Evolutionary conservation across 1,140 invertebrate species (phyloP), one percentile per base, ranked within the genome.

Genomic region (Lordiphosa collinella): DNA sequence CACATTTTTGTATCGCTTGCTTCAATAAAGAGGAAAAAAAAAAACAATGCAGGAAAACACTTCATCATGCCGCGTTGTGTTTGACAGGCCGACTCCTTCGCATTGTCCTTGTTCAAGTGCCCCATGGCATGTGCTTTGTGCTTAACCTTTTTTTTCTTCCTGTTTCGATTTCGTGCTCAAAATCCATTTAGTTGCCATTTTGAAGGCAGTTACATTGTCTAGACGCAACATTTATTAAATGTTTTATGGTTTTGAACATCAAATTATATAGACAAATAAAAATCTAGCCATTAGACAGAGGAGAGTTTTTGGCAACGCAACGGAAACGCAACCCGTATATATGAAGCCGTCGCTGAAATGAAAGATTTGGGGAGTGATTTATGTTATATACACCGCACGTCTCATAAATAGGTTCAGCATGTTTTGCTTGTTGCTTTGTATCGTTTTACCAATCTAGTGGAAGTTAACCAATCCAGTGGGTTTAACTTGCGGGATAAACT

Each of bases 131-230:
- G 22, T 47, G 70, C 18, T 41, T 34, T 64, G 44, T 40, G 44
- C 37, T 41, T 55, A 37, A 7, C 32, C 43, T 49, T 60, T 59
- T 55, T 40, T 47, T 29, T 11, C 31, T 31, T 58, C 11, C 49
- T 68, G 58, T 64, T 70, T 84, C 72, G 78, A 84, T 84, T 56
- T 65, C 82, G 76, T 78, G 72, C 54, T 73, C 67, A 69, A 86
- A 86, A 86, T 86, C 82, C 82, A 86, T 86, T 86, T 76, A 86
- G 76, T 78, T 86, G 71, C 60, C 75, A 86, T 82, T 86, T 73
- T 62, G 76, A 68, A 70, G 82, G 69, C 82, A 86, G 82, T 86
- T 86, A 86, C 68, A 74, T 86, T 82, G 82, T 86, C 82, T 86
- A 86, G 82, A 86, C 82, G 69, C 69, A 84, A 62, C 79, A 73